Conservation (phyloP, 2,797 vertebrate species). For the Crenuchus spilurus region DNA sequence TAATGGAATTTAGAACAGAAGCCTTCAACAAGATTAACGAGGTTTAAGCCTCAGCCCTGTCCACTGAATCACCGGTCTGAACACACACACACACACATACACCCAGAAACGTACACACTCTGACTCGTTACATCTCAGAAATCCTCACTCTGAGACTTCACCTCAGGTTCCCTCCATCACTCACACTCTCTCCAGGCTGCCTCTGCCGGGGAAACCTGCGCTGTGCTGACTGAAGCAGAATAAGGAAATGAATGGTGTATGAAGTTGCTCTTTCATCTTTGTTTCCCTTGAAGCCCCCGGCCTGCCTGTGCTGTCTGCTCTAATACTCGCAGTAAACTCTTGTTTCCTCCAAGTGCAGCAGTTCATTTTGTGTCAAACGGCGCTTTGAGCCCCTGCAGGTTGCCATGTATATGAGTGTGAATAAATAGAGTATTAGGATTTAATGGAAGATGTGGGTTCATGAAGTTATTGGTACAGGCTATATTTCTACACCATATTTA, state of each 20-base stretch:
- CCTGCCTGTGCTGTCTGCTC: constrained; percentile 29
- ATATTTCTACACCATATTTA: background rate
- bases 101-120: constrained; percentile 19
- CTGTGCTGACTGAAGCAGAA: constrained; percentile 31
- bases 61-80: constrained; percentile 36
- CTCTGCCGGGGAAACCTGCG: constrained; percentile 36
- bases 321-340: constrained; percentile 27
- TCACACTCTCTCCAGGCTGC: constrained; percentile 19
- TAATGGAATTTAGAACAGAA: constrained; percentile 61
- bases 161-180: constrained; percentile 35
- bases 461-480: background rate
- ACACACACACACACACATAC: background rate
- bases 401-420: constrained; percentile 29
- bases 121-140: constrained; percentile 9
- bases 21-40: constrained; percentile 57
- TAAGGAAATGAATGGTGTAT: constrained; percentile 30
- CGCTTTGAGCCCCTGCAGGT: constrained; percentile 17
- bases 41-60: constrained; percentile 57
- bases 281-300: constrained; percentile 15
- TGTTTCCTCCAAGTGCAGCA: constrained; percentile 29
- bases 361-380: constrained; percentile 40
- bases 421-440: constrained; percentile 20
- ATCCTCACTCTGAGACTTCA: constrained; percentile 10
- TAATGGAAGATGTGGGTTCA: background rate
- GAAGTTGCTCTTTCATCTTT: constrained; percentile 40